Percentiles rank a stretch among this genome's conserved stretches.
Evolutionary conservation across 2,113 vertebrate genomes (phyloP).

Genomic region (Hucho hucho): DNA sequence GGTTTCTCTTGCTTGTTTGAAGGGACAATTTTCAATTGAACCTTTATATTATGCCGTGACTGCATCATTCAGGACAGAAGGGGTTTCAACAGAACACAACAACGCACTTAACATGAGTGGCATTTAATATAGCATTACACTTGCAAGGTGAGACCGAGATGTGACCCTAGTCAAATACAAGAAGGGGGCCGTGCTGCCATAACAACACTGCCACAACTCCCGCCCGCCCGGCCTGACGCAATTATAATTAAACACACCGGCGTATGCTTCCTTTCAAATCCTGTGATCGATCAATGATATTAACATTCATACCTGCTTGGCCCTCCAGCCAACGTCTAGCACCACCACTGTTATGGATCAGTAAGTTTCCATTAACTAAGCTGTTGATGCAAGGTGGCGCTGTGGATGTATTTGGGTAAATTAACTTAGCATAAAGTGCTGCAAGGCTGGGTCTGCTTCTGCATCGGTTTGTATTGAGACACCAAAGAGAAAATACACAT

Average conservation of each 20-base stretch:
- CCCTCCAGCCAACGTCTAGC: conserved; percentile 88
- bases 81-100: conserved; percentile 69
- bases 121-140: conserved; percentile 98
- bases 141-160: conserved; percentile 84
- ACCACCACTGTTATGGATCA: conserved; percentile 88
- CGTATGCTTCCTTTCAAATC: conserved; percentile 96
- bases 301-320: conserved; percentile 85
- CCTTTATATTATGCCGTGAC: conserved; percentile 81
- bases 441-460: conserved; percentile 56
- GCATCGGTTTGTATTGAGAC: conserved; percentile 20
- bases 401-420: conserved; percentile 82
- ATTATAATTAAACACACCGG: conserved; percentile 93
- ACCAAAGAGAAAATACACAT: conserved; percentile 42
- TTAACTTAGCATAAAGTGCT: conserved; percentile 80
- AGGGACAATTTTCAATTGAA: conserved; percentile 95
- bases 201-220: conserved; percentile 43
- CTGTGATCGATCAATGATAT: conserved; percentile 91
- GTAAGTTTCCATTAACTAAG: conserved; percentile 94
- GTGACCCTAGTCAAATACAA: conserved; percentile 99
- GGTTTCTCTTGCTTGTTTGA: conserved; percentile 68
- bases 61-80: conserved; percentile 68
- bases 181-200: conserved; percentile 57
- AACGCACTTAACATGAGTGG: conserved; percentile 91
- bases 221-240: conserved; percentile 61
- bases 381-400: conserved; percentile 78